These are phyloP conservation scores for Stegodyphus mimosarum DNA, from an alignment of 1,140 invertebrate species.

Conservation along the genomic window DNA sequence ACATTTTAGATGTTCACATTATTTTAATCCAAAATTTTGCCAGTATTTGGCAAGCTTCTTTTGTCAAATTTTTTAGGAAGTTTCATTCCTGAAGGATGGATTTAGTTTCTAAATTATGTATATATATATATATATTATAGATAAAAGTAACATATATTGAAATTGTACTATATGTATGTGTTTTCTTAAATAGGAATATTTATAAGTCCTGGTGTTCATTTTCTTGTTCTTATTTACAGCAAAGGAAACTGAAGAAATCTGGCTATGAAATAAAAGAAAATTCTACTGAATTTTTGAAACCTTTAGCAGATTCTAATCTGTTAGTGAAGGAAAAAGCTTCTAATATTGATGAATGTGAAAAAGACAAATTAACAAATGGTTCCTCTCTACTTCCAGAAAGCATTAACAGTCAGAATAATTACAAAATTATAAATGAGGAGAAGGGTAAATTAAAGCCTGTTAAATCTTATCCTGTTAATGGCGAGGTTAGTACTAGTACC, in stretches of 20 bases:
- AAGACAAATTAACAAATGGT: constrained; percentile 19
- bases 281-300: constrained; percentile 36
- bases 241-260: constrained; percentile 27
- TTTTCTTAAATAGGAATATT: no score
- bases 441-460: background rate
- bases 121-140: no score
- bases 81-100: no score
- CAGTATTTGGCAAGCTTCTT: no score
- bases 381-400: constrained; percentile 3
- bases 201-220: background rate
- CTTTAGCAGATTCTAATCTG: constrained; percentile 13
- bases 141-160: no score
- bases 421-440: constrained; percentile 35
- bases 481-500: constrained; percentile 4
- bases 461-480: constrained; percentile 28
- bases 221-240: background rate
- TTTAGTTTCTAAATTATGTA: no score
- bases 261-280: constrained; percentile 15
- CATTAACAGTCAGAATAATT: constrained; percentile 37
- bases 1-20: no score
- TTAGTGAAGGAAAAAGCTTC: background rate
- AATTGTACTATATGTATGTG: no score
- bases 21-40: no score
- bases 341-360: constrained; percentile 22
- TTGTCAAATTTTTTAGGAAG: no score